phyloP scores from a whole-genome alignment of 2,113 vertebrate species.

The Clinocottus analis region DNA sequence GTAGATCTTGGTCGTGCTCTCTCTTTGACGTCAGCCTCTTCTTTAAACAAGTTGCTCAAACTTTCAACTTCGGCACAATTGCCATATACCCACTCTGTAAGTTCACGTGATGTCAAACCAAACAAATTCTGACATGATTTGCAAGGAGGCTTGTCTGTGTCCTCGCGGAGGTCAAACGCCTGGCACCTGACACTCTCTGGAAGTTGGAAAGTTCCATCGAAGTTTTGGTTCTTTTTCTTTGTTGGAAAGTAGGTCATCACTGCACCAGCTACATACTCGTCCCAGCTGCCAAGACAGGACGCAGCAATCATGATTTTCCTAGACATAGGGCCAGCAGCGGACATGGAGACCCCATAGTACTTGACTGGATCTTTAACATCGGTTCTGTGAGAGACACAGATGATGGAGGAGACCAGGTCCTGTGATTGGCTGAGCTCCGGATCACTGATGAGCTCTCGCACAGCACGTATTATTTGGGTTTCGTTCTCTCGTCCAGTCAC shows the following conservation, averaged over 20 bases:
- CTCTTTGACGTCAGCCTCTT: accelerated
- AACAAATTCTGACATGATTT: conserved; percentile 23
- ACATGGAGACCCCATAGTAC: conserved; percentile 60
- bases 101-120: accelerated
- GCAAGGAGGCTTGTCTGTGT: accelerated
- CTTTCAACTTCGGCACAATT: conserved; percentile 56
- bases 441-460: accelerated
- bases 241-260: conserved; percentile 43
- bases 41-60: conserved; percentile 47
- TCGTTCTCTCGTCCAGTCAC: neutral
- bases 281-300: neutral
- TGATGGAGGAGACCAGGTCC: neutral
- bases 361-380: accelerated
- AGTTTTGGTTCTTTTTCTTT: accelerated
- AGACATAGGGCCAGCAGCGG: accelerated
- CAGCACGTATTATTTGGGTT: accelerated
- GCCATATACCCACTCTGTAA: accelerated
- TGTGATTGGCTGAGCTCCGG: accelerated
- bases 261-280: conserved; percentile 41
- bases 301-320: neutral
- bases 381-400: conserved; percentile 40
- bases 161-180: neutral
- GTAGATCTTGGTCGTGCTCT: accelerated
- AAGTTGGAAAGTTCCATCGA: conserved; percentile 43
- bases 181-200: neutral